Evolutionary conservation across 2,113 vertebrate species (phyloP).

Genomic region (Phaethornis superciliosus): DNA sequence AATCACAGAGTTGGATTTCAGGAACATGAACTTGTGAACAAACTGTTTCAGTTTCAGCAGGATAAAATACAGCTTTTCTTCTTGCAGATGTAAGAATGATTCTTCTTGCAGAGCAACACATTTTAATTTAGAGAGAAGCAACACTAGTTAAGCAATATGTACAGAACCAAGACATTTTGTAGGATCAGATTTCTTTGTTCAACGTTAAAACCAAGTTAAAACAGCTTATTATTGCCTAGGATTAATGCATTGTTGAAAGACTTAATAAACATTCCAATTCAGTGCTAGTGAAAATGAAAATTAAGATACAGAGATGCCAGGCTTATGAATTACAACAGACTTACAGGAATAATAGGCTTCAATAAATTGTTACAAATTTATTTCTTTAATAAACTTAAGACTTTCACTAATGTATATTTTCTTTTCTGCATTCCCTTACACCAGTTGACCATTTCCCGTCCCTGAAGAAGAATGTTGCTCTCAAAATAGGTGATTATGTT

Average conservation of each 20-base stretch:
- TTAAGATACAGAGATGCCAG: not conserved
- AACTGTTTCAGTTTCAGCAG: not conserved
- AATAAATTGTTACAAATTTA: not conserved
- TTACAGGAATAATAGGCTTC: not conserved
- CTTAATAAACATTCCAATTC: not conserved
- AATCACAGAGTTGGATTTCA: not conserved
- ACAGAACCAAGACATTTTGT: not conserved
- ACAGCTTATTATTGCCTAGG: not conserved
- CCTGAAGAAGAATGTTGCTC: not conserved
- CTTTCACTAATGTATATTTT: not conserved
- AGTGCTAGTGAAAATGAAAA: not conserved
- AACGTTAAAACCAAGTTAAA: not conserved
- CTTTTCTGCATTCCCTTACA: not conserved
- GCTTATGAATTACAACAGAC: not conserved
- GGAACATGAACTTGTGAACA: not conserved
- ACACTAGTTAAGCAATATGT: rapidly evolving
- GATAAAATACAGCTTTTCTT: not conserved
- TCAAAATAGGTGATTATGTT: not conserved
- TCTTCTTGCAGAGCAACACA: not conserved
- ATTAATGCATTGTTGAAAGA: not conserved
- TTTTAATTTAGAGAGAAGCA: not conserved
- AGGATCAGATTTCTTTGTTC: not conserved
- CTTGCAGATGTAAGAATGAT: too few species aligned
- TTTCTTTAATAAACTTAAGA: not conserved
- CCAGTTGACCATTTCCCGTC: not conserved